Percentiles rank a stretch among this genome's conserved stretches.
These are phyloP conservation scores for Timandra comae DNA, from an alignment of 2,888 invertebrate species.

Conservation along the genomic window DNA sequence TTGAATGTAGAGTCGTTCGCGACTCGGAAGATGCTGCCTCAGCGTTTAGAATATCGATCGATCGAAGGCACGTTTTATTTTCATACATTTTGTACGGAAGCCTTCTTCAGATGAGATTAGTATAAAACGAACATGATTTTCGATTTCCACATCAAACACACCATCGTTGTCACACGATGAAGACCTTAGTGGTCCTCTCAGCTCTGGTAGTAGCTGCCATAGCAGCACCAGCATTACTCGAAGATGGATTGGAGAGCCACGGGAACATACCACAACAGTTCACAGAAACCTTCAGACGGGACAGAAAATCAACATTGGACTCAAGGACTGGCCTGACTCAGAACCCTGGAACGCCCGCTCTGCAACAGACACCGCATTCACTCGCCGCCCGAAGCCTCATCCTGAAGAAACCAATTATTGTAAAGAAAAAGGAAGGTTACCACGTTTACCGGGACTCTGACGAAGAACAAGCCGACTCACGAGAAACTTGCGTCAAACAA, in stretches of 20 bases:
- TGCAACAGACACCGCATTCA: conserved; percentile 14
- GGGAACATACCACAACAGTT: conserved; percentile 14
- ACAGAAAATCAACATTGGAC: conserved; percentile 43
- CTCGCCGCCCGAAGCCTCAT: conserved; percentile 33
- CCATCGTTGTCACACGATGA: conserved; percentile 48
- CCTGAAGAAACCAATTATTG: conserved; percentile 48
- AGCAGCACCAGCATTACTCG: conserved; percentile 45
- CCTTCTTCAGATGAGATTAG: conserved; percentile 28
- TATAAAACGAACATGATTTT: conserved; percentile 48
- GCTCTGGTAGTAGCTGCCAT: conserved; percentile 44
- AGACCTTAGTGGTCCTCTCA: conserved; percentile 53
- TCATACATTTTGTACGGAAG: conserved; percentile 19
- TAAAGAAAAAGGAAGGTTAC: conserved; percentile 46
- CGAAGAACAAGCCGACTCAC: conserved; percentile 46
- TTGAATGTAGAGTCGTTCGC: background rate
- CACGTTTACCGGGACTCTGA: conserved; percentile 54
- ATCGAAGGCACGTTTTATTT: conserved; percentile 50
- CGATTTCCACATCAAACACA: conserved; percentile 41
- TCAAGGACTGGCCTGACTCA: conserved; percentile 5
- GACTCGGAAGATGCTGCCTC: conserved; percentile 34
- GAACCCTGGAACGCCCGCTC: conserved; percentile 7
- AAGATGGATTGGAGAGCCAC: conserved; percentile 27
- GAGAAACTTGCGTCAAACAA: conserved; percentile 49
- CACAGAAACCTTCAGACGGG: conserved; percentile 29
- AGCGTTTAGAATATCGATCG: conserved; percentile 31